Base-by-base conservation (phyloP, 2,797 vertebrate species). In the Rhinogobio ventralis region DNA sequence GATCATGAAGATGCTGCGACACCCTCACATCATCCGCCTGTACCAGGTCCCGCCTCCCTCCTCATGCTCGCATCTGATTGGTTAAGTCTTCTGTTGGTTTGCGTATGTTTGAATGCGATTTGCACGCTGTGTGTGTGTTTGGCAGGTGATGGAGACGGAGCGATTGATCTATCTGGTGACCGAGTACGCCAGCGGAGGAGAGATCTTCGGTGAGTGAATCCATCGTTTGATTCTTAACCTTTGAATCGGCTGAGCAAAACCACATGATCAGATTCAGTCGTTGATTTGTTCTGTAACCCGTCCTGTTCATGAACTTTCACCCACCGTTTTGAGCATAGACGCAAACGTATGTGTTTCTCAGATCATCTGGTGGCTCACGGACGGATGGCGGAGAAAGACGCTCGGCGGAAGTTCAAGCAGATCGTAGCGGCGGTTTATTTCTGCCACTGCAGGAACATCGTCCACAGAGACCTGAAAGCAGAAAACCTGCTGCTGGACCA, bases 1-100 rank as follows among this genome's bases (percentile, higher is more conserved):
- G 93, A 98, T 99, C 89, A 99, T 99, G 98, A 99, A 99, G 95
- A 96, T 99, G 96, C 95, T 99, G 86, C 97, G 97, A 92, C 98
- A 99, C 90, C 98, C 98, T 0, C 98, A 99, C 86, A 99, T 99
- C 93, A 99, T 99, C 92, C 96, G 98, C 88, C 94, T 99, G 19
- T 99, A 98, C 92, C 98, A 99, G 98, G 98, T 99, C 92, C 73
- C 90, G 49, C 19, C 51, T 28, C 73, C 49, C 28, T 30, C 17
- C 7, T 25, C 23, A 8, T 23, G 20, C 79, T 80, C 39, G 23
- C 20, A 19, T 7, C 60, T 23, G 46, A 79, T 74, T 82, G 74
- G 83, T 45, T 53, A 14, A 13, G 11, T 5, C n/a, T 25, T 23
- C 36, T 82, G n/a, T 51, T 15, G 15, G 49, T 68, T 2, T 69